These are phyloP conservation scores for Beaufortia kweichowensis DNA, from an alignment of 2,113 vertebrate species.

Conservation along the genomic window DNA sequence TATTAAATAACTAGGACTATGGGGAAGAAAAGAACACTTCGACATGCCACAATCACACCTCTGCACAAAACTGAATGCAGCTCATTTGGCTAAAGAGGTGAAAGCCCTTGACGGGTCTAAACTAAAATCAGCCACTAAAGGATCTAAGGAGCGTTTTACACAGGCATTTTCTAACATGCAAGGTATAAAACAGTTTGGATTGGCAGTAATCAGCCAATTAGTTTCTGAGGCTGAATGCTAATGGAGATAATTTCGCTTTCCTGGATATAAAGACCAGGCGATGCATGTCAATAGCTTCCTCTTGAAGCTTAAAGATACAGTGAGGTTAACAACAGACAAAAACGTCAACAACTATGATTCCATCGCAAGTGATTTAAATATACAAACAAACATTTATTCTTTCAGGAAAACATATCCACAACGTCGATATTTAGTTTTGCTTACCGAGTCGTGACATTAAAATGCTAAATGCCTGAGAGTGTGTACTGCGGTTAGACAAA, in stretches of 20 bases:
- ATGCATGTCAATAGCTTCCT: constrained; percentile 52
- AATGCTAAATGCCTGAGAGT: not conserved
- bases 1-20: not conserved
- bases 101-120: not conserved
- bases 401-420: not conserved
- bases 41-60: not conserved
- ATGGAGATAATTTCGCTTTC: constrained; percentile 59
- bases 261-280: constrained; percentile 53
- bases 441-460: not conserved
- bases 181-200: constrained; percentile 54
- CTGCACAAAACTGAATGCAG: not conserved
- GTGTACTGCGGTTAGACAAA: not conserved
- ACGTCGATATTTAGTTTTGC: not conserved
- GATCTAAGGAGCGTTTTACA: constrained; percentile 24
- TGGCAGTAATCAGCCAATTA: constrained; percentile 65
- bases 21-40: not conserved
- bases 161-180: constrained; percentile 47
- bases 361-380: constrained; percentile 8
- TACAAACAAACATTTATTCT: constrained; percentile 3
- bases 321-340: constrained; percentile 31
- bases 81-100: not conserved
- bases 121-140: constrained; percentile 30
- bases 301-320: constrained; percentile 21
- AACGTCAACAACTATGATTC: constrained; percentile 35
- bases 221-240: constrained; percentile 60